Evolutionary conservation across 2,888 invertebrate genomes (phyloP), one percentile per base, ranked within the genome.

Genomic region (Drosophila macrospina): DNA sequence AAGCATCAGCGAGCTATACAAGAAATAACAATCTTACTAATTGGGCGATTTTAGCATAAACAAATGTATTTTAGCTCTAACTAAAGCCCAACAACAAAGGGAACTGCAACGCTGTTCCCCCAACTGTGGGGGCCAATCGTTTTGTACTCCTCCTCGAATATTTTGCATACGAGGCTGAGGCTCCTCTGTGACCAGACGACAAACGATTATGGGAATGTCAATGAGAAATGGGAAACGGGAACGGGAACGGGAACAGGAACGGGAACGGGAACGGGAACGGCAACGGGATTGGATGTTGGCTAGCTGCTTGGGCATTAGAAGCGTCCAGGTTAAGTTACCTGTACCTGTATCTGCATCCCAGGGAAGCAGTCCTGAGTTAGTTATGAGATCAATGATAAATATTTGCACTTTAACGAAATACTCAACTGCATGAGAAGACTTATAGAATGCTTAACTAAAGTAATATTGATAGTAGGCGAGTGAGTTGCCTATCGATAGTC

Each of bases 31-130:
- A 92, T 91, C 92, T 91, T 91, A 83, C 91, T 91, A 91, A 91
- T 91, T 91, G 91, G 92, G 83, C 91, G 91, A 91, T 92, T 91
- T 92, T 91, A 92, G 91, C 91, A 91, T 92, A 91, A 91, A 92
- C 92, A 91, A 91, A 91, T 91, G 92, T 91, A 91, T 92, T 91
- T 91, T 87, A 80, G 68, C 78, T 78, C 89, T 88, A 85, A 85
- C 86, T 86, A 88, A 88, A 88, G 60, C 63, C 71, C 51, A 59
- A 44, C 32, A 44, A 60, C 56, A 76, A 74, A 73, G 70, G 70
- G 66, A 59, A 28, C 48, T 56, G 54, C 26, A 36, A 16, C 36
- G 6, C 51, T 41, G 45, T n/a, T n/a, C n/a, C 41, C 20, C 57
- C 61, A 69, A 66, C 73, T 63, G 67, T 73, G 77, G 72, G 64